Conservation (phyloP, 92 coral and sea anemone species). For the Parazoanthus atlanticus region DNA sequence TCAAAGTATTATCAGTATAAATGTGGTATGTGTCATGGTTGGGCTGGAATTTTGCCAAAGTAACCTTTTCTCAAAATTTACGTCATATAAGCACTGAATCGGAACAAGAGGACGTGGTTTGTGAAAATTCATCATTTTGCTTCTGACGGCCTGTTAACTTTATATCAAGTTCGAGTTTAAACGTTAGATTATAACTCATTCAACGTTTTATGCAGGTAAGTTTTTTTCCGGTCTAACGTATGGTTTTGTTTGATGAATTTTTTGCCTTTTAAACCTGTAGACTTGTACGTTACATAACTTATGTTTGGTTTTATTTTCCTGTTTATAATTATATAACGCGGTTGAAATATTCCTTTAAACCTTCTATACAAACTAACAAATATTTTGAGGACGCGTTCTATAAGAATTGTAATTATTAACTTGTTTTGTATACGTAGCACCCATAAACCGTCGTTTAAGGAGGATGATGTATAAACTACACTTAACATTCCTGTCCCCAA, state of each 20-base stretch:
- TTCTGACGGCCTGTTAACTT: not conserved
- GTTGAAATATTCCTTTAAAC: not conserved
- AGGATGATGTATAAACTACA: no score
- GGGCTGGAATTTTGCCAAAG: not conserved
- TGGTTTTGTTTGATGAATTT: not conserved
- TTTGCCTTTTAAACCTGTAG: not conserved
- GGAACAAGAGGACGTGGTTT: not conserved
- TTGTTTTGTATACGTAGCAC: not conserved
- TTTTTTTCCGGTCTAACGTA: not conserved
- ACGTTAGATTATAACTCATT: not conserved
- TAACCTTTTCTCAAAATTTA: not conserved
- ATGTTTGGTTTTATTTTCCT: not conserved
- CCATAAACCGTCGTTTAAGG: no score
- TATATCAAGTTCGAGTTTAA: not conserved
- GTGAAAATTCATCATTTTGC: not conserved
- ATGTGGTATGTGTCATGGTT: not conserved
- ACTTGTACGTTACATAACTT: not conserved
- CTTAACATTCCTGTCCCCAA: not conserved
- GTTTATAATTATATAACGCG: not conserved
- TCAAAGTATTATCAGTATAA: not conserved
- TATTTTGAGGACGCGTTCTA: no score
- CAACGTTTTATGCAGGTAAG: not conserved
- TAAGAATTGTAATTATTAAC: not conserved
- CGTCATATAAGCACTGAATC: constrained; percentile 18
- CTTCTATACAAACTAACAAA: not conserved